phyloP scores from a whole-genome alignment of 2,888 invertebrate species.

The Drosophila histrio region DNA sequence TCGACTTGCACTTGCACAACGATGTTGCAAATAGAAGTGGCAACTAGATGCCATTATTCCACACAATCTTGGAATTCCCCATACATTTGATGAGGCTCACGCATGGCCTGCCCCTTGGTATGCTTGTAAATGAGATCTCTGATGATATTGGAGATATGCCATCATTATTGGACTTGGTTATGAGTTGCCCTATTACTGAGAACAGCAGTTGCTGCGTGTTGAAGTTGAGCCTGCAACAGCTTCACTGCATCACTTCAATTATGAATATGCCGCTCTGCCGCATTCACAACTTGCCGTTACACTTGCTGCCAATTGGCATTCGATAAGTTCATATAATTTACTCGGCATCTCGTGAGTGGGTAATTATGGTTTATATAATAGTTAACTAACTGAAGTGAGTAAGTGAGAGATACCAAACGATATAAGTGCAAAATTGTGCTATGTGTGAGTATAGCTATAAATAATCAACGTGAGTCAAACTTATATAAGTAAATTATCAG shows the following conservation, averaged over 20 bases:
- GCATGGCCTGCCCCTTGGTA: constrained; percentile 38
- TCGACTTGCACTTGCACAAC: neutral
- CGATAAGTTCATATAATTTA: constrained; percentile 1
- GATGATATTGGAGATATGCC: constrained; percentile 27
- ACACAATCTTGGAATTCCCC: constrained; percentile 21
- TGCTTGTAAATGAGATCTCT: constrained; percentile 46
- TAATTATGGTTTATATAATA: neutral
- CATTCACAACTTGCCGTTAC: constrained; percentile 8
- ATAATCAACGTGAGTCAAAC: no score
- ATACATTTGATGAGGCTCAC: constrained; percentile 31
- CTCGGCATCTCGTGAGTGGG: neutral
- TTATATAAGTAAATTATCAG: neutral
- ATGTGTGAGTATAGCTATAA: neutral
- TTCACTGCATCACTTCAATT: constrained; percentile 5
- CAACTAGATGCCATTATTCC: constrained; percentile 46
- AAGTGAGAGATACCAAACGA: neutral
- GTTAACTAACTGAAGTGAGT: neutral
- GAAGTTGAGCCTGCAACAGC: neutral
- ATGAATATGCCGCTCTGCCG: neutral
- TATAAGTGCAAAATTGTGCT: neutral
- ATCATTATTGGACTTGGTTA: constrained; percentile 16
- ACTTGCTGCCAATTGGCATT: constrained; percentile 3
- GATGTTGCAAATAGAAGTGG: constrained; percentile 36
- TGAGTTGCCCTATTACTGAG: constrained; percentile 28
- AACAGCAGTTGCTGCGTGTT: constrained; percentile 17